Base-by-base conservation (phyloP, 2,797 vertebrate species). In the Characodon lateralis region DNA sequence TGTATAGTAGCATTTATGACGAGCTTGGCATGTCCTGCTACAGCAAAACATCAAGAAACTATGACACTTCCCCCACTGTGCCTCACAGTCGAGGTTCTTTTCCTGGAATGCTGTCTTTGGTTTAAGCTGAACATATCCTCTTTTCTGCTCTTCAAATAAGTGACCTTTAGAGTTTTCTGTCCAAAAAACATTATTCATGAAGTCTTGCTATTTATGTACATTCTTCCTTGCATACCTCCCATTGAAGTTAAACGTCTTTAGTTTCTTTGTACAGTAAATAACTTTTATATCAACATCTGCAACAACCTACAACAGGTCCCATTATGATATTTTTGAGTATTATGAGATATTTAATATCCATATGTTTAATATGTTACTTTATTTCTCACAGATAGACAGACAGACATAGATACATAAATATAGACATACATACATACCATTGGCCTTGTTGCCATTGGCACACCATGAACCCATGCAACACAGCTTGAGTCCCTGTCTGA, bases 391-490 rank as follows among this genome's bases (percentile, higher is more conserved):
- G 51, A 68, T 1, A 24, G 69, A 65, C n/a, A 41, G 75, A 77
- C 22, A 46, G 63, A 35, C 48, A 76, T 26, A 31, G 63, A 76
- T 28, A 58, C 65, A 66, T 58, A 26, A 41, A 63, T 50, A 22
- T 39, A 35, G 35, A 35, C 35, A 35, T 35, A 35, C 31, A 72
- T 41, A 59, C 56, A 76, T 18, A 51, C 72, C 80, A 69, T 35
- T 50, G 74, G 73, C 55, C 82, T 69, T 63, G 56, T 55, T 79
- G 77, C 48, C 76, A 79, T 77, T 50, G 70, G 53, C 77, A 73
- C 75, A 75, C 72, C 48, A 84, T 76, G 70, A 72, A 78, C 74
- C 71, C 73, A 71, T 75, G 48, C 74, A 84, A 53, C 65, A 84
- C 79, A 82, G 80, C 73, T 55, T 82, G 79, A n/a, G 26, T 68